Percentiles rank a stretch among this genome's conserved stretches.
These are phyloP conservation scores for Bombus sylvicola DNA, from an alignment of 1,140 invertebrate species.

Conservation along the genomic window DNA sequence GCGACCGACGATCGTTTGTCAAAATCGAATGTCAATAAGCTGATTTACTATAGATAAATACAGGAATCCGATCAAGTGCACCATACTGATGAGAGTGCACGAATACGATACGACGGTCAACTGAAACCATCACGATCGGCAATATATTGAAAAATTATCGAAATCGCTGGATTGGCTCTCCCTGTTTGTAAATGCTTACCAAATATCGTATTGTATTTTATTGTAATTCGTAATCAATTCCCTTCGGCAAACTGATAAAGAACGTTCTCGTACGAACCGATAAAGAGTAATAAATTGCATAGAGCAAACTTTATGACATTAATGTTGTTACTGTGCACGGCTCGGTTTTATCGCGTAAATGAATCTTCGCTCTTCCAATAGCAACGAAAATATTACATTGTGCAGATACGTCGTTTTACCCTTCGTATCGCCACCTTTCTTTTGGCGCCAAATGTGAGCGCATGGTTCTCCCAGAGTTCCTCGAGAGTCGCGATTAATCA, in stretches of 20 bases:
- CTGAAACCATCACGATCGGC: too few species aligned
- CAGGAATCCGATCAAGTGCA: too few species aligned
- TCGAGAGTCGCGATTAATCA: neutral
- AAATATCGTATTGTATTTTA: too few species aligned
- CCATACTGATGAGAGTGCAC: too few species aligned
- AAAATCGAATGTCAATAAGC: too few species aligned
- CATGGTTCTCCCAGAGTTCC: neutral
- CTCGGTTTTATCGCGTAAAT: neutral
- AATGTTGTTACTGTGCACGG: neutral
- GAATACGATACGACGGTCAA: too few species aligned
- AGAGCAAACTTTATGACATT: neutral
- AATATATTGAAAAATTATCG: too few species aligned
- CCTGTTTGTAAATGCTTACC: too few species aligned
- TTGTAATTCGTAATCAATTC: too few species aligned
- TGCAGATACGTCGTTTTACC: neutral
- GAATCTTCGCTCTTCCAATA: neutral
- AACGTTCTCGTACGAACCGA: neutral
- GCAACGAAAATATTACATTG: neutral
- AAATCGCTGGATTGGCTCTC: too few species aligned
- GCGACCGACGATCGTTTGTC: too few species aligned
- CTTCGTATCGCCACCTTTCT: neutral
- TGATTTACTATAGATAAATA: too few species aligned
- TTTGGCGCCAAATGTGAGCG: conserved; percentile 26
- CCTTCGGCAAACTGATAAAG: neutral
- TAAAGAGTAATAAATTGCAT: neutral